A percentile compares a stretch with the other conserved stretches of the same genome.
phyloP scores from a whole-genome alignment of 1,140 invertebrate genomes.

The Meteorus sp. region DNA sequence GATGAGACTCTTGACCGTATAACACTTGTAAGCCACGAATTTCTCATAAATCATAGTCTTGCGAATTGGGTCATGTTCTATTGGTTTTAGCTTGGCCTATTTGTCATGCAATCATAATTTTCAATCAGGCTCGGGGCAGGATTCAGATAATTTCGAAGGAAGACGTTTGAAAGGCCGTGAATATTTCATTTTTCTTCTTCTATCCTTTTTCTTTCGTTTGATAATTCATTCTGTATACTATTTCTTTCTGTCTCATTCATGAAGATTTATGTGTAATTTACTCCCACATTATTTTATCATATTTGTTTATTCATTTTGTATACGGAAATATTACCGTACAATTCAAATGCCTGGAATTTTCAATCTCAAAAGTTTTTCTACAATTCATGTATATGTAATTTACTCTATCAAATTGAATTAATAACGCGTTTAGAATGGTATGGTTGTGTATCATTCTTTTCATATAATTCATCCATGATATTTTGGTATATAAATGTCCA shows the following conservation, averaged over 20 bases:
- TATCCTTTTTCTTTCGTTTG: neutral
- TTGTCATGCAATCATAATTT: slow-evolving; percentile 7
- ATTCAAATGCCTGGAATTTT: neutral
- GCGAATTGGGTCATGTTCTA: slow-evolving; percentile 11
- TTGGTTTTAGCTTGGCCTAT: slow-evolving; percentile 3
- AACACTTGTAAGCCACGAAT: slow-evolving; percentile 9
- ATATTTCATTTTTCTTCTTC: too few species aligned
- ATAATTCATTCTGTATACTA: neutral
- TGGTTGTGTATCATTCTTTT: too few species aligned
- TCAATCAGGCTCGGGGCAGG: slow-evolving; percentile 3
- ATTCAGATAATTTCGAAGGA: neutral
- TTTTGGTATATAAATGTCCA: too few species aligned
- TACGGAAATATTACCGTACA: too few species aligned
- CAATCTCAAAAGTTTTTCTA: slow-evolving; percentile 5
- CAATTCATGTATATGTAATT: slow-evolving; percentile 2
- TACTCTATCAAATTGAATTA: neutral
- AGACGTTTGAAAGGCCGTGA: neutral
- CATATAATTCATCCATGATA: neutral
- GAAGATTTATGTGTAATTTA: too few species aligned
- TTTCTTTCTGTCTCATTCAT: neutral
- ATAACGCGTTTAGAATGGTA: neutral
- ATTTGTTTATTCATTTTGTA: too few species aligned
- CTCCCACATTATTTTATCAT: too few species aligned
- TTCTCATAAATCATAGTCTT: slow-evolving; percentile 21
- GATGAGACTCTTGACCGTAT: slow-evolving; percentile 12